phyloP scores from a whole-genome alignment of 2,888 invertebrate genomes.

The Sesamia inferens region DNA sequence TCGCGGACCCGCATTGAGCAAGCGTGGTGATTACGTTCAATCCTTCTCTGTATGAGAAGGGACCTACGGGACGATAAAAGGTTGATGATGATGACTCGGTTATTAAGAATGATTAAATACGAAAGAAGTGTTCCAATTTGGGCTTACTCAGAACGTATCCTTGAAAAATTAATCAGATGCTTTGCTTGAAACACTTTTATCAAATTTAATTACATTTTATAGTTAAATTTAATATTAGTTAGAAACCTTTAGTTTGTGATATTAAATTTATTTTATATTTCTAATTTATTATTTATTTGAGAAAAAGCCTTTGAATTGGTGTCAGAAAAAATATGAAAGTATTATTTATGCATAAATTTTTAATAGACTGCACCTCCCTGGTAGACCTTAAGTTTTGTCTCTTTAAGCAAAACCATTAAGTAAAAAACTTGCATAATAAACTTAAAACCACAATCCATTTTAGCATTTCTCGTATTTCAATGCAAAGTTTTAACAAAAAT shows the following conservation, averaged over 20 bases:
- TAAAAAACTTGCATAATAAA: background rate
- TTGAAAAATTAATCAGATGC: background rate
- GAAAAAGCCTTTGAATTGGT: background rate
- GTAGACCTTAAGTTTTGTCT: background rate
- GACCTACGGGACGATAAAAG: no score
- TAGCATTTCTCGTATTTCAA: constrained; percentile 36
- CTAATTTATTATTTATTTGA: background rate
- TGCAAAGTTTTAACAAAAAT: constrained; percentile 31
- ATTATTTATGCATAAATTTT: background rate
- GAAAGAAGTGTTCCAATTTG: constrained; percentile 1
- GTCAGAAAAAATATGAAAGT: background rate
- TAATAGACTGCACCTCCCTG: background rate
- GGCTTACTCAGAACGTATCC: background rate
- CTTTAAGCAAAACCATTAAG: background rate
- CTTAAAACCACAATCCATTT: constrained; percentile 21
- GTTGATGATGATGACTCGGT: no score
- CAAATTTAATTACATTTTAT: background rate
- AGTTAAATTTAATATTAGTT: background rate
- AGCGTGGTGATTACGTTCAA: no score
- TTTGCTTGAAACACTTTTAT: background rate
- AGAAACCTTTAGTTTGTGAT: background rate
- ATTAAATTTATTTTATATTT: no score
- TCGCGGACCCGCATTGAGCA: no score
- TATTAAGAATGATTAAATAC: background rate
- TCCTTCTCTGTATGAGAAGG: no score